Evolutionary conservation across 2,113 vertebrate genomes (phyloP), one percentile per base, ranked within the genome.

Genomic region (Rutilus rutilus): DNA sequence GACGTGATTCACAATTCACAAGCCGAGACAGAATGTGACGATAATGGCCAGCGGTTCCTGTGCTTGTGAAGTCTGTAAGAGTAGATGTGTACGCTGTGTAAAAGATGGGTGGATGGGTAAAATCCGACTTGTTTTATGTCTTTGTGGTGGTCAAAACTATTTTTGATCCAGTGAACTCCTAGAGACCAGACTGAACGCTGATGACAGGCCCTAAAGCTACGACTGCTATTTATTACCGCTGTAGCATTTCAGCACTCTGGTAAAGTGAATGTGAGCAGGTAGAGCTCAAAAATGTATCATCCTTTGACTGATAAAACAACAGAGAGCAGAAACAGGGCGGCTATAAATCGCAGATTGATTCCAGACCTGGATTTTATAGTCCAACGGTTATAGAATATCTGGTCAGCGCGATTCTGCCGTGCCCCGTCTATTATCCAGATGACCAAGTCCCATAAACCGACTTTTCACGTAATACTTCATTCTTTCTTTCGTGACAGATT

Each of bases 281-380:
- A 92, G 89, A 91, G 88, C 85, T 76, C 39, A 77, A 82, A 87
- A 87, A 88, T 78, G 86, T 87, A 89, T 88, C 81, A 90, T 91
- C 85, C 87, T 87, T 89, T 86, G 86, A 90, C 90, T 90, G 91
- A 93, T 93, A 92, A 89, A 78, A 89, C 88, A 88, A 87, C 86
- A 86, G 87, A 90, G 82, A 69, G 9, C 91, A 88, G 93, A 91
- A 93, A 93, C 89, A 77, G 83, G 30, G 36, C 77, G 87, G 90
- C 92, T 89, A 90, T 94, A 93, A 94, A 93, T 90, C 87, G 52
- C 89, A 93, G 91, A 95, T 95, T 94, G 92, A 94, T 92, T 95
- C 93, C 93, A 94, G 92, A 93, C 89, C 89, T 78, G 85, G 39
- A 71, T 87, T 87, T 91, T 93, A 89, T 75, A 50, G 82, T 86